Percentiles rank a stretch among this genome's conserved stretches.
phyloP scores from a whole-genome alignment of 2,113 vertebrate species.

The Lethenteron camtschaticum region DNA sequence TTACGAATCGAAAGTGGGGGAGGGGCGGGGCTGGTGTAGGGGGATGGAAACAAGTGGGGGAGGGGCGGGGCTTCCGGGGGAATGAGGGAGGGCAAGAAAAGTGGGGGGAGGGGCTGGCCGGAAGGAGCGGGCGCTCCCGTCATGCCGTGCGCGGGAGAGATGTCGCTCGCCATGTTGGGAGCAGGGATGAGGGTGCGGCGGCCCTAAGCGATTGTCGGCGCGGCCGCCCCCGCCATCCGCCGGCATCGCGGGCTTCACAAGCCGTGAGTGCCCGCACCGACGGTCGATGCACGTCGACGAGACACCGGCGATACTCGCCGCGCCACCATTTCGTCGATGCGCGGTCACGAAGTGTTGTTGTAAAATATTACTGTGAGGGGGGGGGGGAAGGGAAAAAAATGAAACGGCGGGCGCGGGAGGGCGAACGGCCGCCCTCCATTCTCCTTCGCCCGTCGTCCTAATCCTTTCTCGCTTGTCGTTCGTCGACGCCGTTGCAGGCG shows the following conservation, averaged over 20 bases:
- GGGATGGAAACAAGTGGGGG: not conserved
- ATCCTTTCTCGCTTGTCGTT: not conserved
- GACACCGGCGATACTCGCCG: not conserved
- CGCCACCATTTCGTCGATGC: not conserved
- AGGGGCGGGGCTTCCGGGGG: not conserved
- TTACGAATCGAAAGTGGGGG: not conserved
- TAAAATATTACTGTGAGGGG: not conserved
- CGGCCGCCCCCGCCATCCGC: not conserved
- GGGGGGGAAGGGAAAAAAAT: not conserved
- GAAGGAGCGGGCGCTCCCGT: not conserved
- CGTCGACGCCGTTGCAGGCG: slow-evolving; percentile 17
- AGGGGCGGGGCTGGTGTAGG: not conserved
- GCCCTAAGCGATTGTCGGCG: slow-evolving; percentile 2
- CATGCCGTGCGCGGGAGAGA: slow-evolving; percentile 11
- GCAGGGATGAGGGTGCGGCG: not conserved
- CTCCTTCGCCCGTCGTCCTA: not conserved
- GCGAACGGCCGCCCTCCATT: not conserved
- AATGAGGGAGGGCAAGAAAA: not conserved
- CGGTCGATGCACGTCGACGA: no score
- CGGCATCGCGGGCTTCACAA: not conserved
- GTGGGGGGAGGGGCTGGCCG: not conserved
- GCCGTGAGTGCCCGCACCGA: no score
- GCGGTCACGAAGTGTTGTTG: not conserved
- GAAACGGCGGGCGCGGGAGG: not conserved
- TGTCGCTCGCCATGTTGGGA: slow-evolving; percentile 16